These are phyloP conservation scores for Brachionus rubens DNA, from an alignment of 1,140 invertebrate species.

Conservation along the genomic window DNA sequence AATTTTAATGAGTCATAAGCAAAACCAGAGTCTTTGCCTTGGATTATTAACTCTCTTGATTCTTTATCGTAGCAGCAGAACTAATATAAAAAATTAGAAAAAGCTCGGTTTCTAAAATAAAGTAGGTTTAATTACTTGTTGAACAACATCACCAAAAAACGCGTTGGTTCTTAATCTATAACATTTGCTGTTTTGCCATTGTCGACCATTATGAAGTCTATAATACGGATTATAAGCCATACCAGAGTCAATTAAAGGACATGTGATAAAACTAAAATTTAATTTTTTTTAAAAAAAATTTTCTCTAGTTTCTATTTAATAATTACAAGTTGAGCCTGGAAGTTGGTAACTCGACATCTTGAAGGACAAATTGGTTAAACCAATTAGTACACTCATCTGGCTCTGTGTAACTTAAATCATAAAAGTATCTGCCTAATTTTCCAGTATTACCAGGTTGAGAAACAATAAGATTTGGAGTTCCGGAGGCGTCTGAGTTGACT, in stretches of 20 bases:
- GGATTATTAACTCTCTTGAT: background rate
- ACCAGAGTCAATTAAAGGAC: background rate
- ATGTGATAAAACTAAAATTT: conserved; percentile 1
- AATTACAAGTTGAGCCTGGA: background rate
- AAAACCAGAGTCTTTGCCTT: conserved; percentile 28
- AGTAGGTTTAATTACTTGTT: background rate
- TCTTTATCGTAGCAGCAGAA: background rate
- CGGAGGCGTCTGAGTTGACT: background rate
- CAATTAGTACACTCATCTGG: background rate
- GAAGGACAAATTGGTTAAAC: background rate
- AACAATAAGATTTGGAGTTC: background rate
- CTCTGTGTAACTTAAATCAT: background rate
- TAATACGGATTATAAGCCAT: background rate
- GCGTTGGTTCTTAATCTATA: background rate
- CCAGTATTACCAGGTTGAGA: background rate
- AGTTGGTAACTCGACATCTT: background rate
- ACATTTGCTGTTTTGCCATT: conserved; percentile 13
- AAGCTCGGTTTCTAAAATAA: background rate
- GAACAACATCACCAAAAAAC: background rate
- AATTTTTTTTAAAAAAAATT: background rate
- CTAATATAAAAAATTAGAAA: background rate
- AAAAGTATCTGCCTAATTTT: background rate
- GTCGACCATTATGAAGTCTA: background rate
- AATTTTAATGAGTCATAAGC: conserved; percentile 8
- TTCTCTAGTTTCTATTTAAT: background rate